Evolutionary conservation across 2,888 invertebrate genomes (phyloP), one percentile per base, ranked within the genome.

Genomic region (Acleris literana): DNA sequence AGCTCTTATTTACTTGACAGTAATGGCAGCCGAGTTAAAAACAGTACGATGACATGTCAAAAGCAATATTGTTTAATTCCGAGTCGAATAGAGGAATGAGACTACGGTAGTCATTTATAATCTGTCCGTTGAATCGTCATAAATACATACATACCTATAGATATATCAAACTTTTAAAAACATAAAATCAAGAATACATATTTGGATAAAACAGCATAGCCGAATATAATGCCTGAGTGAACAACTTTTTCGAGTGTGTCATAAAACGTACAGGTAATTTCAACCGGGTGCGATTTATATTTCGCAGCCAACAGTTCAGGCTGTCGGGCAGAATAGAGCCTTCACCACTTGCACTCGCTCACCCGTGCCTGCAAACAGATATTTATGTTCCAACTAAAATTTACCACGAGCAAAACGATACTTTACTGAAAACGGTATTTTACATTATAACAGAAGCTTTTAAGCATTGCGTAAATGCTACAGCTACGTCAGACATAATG

Each of bases 251-350:
- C 80, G 77, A 80, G 84, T 80, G 79, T 84, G 79, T 84, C 83
- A 86, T 85, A 87, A 86, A 86, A 78, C 79, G 83, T 82, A 81
- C 80, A 82, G 82, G 83, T 86, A 86, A 87, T 87, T 88, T 83
- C 77, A 81, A 80, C 79, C 81, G 78, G 78, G 78, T 77, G 80
- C 84, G 85, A 84, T 87, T 88, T 88, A 87, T 86, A 85, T 83
- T 84, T 86, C 79, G 80, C 81, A 78, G 78, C 77, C 79, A 81
- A 77, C 82, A 76, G 76, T 80, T 77, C 80, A 74, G 75, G 72
- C 77, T 78, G 81, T 79, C 75, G 74, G 79, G 74, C 76, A 81
- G 80, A 82, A 84, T 84, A 84, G 83, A 86, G 81, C 80, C 75
- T 80, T 81, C 77, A 76, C 77, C 80, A 78, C 79, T 78, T 78